Evolutionary conservation across 2,113 vertebrate genomes (phyloP).

Genomic region (Athene noctua): DNA sequence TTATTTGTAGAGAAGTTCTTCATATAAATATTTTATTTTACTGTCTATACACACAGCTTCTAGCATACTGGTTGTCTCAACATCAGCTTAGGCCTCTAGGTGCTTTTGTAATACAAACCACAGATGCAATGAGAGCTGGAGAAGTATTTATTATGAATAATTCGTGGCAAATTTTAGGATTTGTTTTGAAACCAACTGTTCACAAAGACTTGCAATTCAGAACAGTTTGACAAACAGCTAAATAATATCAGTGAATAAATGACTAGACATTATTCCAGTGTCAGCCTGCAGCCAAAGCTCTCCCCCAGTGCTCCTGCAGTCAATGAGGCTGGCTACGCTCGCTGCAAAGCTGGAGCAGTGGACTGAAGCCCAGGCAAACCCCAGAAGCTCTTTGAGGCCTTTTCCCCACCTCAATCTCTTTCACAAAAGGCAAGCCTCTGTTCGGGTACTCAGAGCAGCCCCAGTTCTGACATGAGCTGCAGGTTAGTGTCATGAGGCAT

Average conservation of each 20-base stretch:
- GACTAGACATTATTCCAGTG: neutral
- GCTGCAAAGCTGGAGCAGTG: neutral
- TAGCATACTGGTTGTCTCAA: neutral
- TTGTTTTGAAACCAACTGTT: conserved; percentile 4
- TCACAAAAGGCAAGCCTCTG: neutral
- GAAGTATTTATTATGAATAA: conserved; percentile 6
- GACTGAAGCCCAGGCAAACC: neutral
- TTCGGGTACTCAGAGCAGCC: neutral
- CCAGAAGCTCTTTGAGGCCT: neutral
- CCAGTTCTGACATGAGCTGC: neutral
- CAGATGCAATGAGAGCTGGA: neutral
- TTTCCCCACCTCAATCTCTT: neutral
- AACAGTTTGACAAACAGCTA: neutral
- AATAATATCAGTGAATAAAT: neutral
- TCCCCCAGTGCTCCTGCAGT: neutral
- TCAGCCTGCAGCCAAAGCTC: neutral
- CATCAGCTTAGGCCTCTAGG: neutral
- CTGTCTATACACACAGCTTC: neutral
- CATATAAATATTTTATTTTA: conserved; percentile 7
- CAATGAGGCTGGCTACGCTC: neutral
- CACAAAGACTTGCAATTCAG: neutral
- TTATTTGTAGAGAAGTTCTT: neutral
- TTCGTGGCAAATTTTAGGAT: neutral
- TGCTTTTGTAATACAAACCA: neutral
- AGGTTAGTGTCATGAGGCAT: neutral